phyloP scores from a whole-genome alignment of 2,888 invertebrate genomes.

The Pachymerium ferrugineum region DNA sequence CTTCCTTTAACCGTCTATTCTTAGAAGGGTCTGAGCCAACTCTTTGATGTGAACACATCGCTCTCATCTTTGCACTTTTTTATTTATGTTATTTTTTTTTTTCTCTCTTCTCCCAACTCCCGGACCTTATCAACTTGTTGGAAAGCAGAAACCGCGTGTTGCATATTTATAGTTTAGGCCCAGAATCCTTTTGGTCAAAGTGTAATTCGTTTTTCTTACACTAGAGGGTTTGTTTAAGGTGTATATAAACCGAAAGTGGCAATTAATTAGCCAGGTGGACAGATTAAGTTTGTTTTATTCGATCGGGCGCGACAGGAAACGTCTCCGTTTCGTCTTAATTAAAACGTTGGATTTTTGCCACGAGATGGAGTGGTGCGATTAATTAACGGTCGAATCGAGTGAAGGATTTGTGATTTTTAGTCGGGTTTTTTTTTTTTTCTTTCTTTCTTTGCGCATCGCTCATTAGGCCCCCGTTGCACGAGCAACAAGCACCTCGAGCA shows the following conservation, averaged over 20 bases:
- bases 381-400: too few species aligned
- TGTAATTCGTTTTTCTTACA: too few species aligned
- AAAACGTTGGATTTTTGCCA: too few species aligned
- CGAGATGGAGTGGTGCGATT: too few species aligned
- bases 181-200: background rate
- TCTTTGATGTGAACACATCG: background rate
- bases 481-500: background rate
- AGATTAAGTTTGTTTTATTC: too few species aligned
- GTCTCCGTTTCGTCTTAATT: too few species aligned
- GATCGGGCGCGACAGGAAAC: too few species aligned
- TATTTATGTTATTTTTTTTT: too few species aligned
- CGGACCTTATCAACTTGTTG: background rate
- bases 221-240: too few species aligned
- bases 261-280: too few species aligned
- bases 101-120: background rate
- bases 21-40: background rate
- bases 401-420: too few species aligned
- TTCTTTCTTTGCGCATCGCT: background rate
- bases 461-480: background rate
- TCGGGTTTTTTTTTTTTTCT: background rate
- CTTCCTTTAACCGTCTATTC: background rate
- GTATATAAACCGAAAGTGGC: too few species aligned
- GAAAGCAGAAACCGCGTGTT: background rate
- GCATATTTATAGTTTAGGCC: background rate
- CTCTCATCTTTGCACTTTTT: background rate